phyloP scores from a whole-genome alignment of 2,797 vertebrate genomes.

The Euphonia xanthogaster region DNA sequence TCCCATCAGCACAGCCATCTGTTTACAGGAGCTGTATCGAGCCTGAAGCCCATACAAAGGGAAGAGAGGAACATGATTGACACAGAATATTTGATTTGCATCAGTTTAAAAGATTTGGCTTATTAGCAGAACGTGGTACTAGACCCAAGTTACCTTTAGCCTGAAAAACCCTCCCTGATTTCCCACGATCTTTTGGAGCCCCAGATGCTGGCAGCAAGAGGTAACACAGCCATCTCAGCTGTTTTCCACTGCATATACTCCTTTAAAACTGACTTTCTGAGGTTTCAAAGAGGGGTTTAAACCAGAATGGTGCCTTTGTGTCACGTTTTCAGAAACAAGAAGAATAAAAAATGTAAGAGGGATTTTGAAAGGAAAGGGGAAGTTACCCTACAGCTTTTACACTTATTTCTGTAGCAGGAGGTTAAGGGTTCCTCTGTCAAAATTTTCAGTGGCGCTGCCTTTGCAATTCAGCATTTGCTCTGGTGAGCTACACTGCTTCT shows the following conservation, averaged over 20 bases:
- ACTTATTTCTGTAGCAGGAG: background rate
- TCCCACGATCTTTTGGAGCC: background rate
- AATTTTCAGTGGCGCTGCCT: background rate
- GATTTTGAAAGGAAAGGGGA: background rate
- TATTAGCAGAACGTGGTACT: fast-evolving
- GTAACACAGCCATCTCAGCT: background rate
- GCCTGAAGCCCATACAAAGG: background rate
- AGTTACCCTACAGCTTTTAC: background rate
- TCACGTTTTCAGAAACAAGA: background rate
- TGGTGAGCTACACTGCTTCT: background rate
- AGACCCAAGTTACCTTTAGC: background rate
- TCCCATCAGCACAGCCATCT: background rate
- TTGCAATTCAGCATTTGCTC: background rate
- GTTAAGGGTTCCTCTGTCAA: background rate
- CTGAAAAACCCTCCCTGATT: background rate
- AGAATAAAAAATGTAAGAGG: background rate
- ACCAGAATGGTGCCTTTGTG: background rate
- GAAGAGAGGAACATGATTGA: background rate
- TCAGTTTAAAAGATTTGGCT: background rate
- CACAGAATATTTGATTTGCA: background rate
- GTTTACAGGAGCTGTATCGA: background rate
- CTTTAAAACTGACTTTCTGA: background rate
- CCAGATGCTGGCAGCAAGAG: background rate
- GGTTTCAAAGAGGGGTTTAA: background rate
- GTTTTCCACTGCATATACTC: background rate